phyloP scores from a whole-genome alignment of 1,140 invertebrate genomes.

The Cyrtorhinus lividipennis region DNA sequence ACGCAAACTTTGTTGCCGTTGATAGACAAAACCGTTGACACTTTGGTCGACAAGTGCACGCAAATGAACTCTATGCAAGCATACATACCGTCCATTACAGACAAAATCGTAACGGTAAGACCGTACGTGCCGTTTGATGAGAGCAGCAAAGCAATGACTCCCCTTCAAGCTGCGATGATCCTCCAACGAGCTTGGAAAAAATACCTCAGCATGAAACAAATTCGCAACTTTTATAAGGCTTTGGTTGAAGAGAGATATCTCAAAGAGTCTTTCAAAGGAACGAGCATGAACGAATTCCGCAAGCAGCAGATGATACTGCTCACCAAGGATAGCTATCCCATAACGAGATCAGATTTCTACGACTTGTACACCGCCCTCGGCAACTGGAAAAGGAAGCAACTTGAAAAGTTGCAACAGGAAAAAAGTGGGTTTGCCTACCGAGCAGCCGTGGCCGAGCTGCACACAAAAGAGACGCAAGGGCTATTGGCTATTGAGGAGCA shows the following conservation, averaged over 20 bases:
- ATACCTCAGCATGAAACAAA: neutral
- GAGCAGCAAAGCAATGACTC: neutral
- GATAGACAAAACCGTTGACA: constrained; percentile 1
- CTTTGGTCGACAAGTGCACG: constrained; percentile 1
- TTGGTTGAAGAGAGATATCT: neutral
- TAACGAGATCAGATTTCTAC: neutral
- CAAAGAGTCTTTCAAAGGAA: neutral
- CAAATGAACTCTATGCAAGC: neutral
- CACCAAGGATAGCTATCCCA: neutral
- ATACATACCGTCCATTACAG: neutral
- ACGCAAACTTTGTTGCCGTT: neutral
- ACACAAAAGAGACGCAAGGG: neutral
- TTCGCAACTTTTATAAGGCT: neutral
- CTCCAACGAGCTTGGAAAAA: neutral
- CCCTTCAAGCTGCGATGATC: constrained; percentile 1
- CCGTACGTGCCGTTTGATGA: neutral
- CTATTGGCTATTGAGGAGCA: constrained; percentile 5
- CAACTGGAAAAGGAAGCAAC: neutral
- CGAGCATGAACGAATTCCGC: neutral
- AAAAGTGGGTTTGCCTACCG: neutral
- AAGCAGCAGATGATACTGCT: neutral
- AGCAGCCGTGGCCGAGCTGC: constrained; percentile 3
- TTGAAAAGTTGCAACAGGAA: neutral
- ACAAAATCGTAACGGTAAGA: neutral
- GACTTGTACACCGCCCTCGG: neutral